phyloP scores from a whole-genome alignment of 2,797 vertebrate species.

The Gobionotothen gibberifrons region DNA sequence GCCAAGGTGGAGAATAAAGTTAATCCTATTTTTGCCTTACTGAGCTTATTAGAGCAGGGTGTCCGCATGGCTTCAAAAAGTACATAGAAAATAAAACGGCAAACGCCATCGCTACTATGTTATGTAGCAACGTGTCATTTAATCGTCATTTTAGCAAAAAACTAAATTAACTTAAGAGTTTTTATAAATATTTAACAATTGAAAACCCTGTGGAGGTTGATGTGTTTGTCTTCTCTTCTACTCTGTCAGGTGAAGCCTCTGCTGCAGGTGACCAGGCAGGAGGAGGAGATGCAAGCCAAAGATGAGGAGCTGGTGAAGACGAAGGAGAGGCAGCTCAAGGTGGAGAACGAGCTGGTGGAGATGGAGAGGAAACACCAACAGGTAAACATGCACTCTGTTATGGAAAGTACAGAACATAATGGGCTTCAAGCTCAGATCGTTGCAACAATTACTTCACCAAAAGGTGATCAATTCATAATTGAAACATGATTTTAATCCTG shows the following conservation, averaged over 20 bases:
- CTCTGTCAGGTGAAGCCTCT: constrained; percentile 93
- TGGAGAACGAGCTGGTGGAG: constrained; percentile 94
- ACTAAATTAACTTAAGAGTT: background rate
- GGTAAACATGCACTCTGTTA: constrained; percentile 73
- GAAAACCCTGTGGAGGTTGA: background rate
- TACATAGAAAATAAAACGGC: background rate
- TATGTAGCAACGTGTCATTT: background rate
- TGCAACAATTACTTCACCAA: too few species aligned
- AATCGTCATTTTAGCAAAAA: background rate
- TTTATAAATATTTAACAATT: too few species aligned
- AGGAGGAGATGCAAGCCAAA: constrained; percentile 96
- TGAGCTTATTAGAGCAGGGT: background rate
- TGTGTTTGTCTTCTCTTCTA: background rate
- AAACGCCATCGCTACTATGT: too few species aligned
- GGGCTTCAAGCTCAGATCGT: background rate
- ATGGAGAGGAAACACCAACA: constrained; percentile 98
- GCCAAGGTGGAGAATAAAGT: background rate
- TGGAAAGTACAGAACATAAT: background rate
- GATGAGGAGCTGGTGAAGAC: constrained; percentile 96
- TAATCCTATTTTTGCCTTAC: background rate
- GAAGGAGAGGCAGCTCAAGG: constrained; percentile 95
- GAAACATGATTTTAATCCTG: background rate
- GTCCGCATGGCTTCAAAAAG: background rate
- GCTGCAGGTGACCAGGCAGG: constrained; percentile 96
- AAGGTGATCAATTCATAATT: background rate